Conservation (phyloP, 2,797 vertebrate species). For the Gobionotothen gibberifrons region DNA sequence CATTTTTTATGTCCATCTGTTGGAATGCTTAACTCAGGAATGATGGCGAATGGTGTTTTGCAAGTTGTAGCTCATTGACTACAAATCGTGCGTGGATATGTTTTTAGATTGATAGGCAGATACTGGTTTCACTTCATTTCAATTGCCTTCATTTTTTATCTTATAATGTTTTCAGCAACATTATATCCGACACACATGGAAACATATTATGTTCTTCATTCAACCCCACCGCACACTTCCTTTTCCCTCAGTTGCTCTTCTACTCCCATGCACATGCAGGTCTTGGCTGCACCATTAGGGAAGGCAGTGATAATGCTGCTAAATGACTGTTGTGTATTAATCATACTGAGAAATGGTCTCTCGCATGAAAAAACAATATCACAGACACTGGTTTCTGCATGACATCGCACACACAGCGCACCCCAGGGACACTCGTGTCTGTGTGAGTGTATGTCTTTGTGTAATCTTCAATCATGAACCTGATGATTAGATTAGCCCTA, state of each 20-base stretch:
- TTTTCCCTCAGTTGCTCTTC: slow-evolving; percentile 41
- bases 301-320: slow-evolving; percentile 62
- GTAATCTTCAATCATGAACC: slow-evolving; percentile 48
- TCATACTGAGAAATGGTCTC: slow-evolving; percentile 79
- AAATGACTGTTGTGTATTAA: slow-evolving; percentile 74
- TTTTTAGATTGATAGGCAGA: slow-evolving; percentile 2
- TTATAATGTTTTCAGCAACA: slow-evolving; percentile 6
- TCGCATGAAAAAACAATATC: slow-evolving; percentile 74
- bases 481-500: slow-evolving; percentile 55
- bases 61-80: slow-evolving; percentile 6
- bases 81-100: not conserved
- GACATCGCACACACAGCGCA: slow-evolving; percentile 53
- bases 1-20: not conserved
- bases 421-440: slow-evolving; percentile 33
- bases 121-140: slow-evolving; percentile 22
- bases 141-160: not conserved
- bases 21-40: not conserved
- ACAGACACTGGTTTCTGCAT: slow-evolving; percentile 66
- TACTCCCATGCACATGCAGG: slow-evolving; percentile 38
- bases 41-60: not conserved
- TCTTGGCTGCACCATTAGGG: slow-evolving; percentile 66
- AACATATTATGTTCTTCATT: slow-evolving; percentile 14
- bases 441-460: slow-evolving; percentile 27
- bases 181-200: slow-evolving; percentile 1
- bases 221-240: not conserved